A percentile compares a stretch with the other conserved stretches of the same genome.
phyloP scores from a whole-genome alignment of 2,797 vertebrate species.

The Artibeus jamaicensis region DNA sequence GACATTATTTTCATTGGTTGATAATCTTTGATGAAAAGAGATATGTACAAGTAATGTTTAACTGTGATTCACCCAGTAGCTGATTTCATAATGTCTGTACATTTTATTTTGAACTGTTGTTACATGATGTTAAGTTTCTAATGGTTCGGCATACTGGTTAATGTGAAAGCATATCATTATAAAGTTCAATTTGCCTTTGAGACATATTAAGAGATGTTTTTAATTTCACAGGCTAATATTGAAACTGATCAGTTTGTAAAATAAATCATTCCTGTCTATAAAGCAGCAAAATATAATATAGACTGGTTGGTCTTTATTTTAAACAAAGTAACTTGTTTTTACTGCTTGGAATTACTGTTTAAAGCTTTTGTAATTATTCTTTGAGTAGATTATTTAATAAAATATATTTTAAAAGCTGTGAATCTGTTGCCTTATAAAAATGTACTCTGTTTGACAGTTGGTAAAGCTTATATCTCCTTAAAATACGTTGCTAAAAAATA shows the following conservation, averaged over 20 bases:
- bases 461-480: neutral
- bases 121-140: slow-evolving; percentile 55
- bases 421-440: slow-evolving; percentile 58
- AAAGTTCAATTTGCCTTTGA: slow-evolving; percentile 50
- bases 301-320: slow-evolving; percentile 62
- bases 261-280: slow-evolving; percentile 79
- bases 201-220: slow-evolving; percentile 59
- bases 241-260: slow-evolving; percentile 62
- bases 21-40: slow-evolving; percentile 69
- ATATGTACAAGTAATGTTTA: slow-evolving; percentile 61
- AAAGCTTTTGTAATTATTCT: slow-evolving; percentile 79
- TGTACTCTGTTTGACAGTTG: slow-evolving; percentile 28
- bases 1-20: slow-evolving; percentile 57
- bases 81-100: slow-evolving; percentile 62
- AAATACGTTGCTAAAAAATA: neutral
- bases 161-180: slow-evolving; percentile 58
- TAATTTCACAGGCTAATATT: slow-evolving; percentile 61
- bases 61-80: neutral
- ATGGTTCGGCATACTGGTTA: slow-evolving; percentile 57
- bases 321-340: slow-evolving; percentile 67
- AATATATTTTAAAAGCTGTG: slow-evolving; percentile 67
- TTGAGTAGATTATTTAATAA: slow-evolving; percentile 82
- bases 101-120: slow-evolving; percentile 55
- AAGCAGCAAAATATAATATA: slow-evolving; percentile 75
- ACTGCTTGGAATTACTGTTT: slow-evolving; percentile 73